Conservation (phyloP, 2,888 invertebrate genomes). For the Lithosia quadra region DNA sequence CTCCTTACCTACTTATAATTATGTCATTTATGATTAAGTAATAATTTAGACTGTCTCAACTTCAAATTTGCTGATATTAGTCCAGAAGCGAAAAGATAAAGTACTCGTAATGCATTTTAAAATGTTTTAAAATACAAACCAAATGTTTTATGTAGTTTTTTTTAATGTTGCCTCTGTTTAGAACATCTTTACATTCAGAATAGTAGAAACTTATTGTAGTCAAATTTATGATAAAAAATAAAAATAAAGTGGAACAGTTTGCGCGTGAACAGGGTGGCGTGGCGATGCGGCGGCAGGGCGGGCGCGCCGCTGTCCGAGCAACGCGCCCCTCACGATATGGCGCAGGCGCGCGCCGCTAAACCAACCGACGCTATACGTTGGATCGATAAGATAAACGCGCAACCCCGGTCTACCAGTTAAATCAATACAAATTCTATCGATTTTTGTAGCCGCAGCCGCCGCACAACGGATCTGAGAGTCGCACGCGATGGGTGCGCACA, state of each 20-base stretch:
- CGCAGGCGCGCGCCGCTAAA: constrained; percentile 69
- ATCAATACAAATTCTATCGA: constrained; percentile 92
- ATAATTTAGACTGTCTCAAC: no score
- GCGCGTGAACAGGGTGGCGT: constrained; percentile 81
- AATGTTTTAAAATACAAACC: no score
- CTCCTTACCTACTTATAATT: no score
- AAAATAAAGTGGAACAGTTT: constrained; percentile 61
- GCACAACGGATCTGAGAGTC: constrained; percentile 82
- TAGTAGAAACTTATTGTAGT: not conserved
- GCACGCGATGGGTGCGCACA: constrained; percentile 85
- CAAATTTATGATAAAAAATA: constrained; percentile 2
- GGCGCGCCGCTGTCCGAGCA: constrained; percentile 57
- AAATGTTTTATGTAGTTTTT: no score
- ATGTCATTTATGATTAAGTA: no score
- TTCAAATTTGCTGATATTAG: no score
- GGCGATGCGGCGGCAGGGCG: constrained; percentile 64
- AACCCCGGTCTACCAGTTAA: constrained; percentile 89
- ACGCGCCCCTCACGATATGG: constrained; percentile 66
- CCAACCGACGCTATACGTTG: constrained; percentile 71
- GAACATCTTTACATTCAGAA: not conserved
- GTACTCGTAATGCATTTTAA: no score
- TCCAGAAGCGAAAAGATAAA: no score
- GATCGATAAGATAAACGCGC: constrained; percentile 93
- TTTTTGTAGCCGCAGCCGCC: constrained; percentile 89
- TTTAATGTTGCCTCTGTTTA: not conserved